These are phyloP conservation scores for Siniperca undulata DNA, from an alignment of 2,797 vertebrate genomes.

Conservation along the genomic window DNA sequence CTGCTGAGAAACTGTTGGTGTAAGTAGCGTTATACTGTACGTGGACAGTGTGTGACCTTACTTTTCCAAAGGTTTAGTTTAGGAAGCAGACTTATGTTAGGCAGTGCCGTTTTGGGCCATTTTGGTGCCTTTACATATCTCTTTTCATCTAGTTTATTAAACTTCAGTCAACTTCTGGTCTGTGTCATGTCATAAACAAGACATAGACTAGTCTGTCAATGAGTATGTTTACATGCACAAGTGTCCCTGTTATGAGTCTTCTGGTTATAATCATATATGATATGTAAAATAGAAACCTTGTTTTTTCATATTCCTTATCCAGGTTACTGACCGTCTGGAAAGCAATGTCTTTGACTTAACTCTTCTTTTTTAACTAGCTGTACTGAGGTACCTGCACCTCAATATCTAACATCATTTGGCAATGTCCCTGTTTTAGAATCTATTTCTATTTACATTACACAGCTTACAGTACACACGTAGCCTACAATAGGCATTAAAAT, in stretches of 20 bases:
- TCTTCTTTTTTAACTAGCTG: too few relatives aligned
- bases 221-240: background rate
- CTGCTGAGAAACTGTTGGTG: constrained; percentile 25
- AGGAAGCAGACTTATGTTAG: background rate
- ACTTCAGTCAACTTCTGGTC: background rate
- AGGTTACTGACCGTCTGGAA: background rate
- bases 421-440: too few relatives aligned
- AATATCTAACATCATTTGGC: background rate
- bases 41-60: constrained; percentile 3
- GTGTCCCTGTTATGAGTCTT: background rate
- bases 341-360: background rate
- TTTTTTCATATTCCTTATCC: background rate
- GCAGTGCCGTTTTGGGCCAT: background rate
- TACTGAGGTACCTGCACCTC: background rate
- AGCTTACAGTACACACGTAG: too few relatives aligned
- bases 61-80: constrained; percentile 12
- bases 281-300: background rate
- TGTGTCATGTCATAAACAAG: constrained; percentile 6
- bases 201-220: background rate
- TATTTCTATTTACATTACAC: too few relatives aligned
- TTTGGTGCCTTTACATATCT: background rate
- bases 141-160: background rate
- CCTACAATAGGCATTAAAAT: too few relatives aligned
- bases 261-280: background rate
- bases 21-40: constrained; percentile 7